Evolutionary conservation across 1,140 invertebrate genomes (phyloP).

Genomic region (Rhizoglyphus robini): DNA sequence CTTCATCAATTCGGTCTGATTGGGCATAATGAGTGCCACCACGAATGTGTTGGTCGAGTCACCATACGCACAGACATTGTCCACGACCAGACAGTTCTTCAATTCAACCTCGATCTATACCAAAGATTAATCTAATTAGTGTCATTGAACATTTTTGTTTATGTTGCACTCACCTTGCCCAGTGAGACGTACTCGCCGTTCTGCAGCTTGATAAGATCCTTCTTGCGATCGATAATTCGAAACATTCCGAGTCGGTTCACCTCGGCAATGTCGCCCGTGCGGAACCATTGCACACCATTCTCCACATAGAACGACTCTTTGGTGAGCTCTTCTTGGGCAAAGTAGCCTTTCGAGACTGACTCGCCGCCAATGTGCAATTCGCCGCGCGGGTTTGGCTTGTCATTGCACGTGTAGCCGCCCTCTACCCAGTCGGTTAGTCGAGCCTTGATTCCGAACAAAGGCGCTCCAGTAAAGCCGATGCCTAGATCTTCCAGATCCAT

Average conservation of each 20-base stretch:
- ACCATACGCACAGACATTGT: conserved; percentile 25
- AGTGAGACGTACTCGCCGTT: conserved; percentile 71
- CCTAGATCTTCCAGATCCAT: conserved; percentile 49
- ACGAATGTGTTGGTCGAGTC: conserved; percentile 45
- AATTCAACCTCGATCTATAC: conserved; percentile 22
- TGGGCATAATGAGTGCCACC: conserved; percentile 81
- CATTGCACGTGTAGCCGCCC: conserved; percentile 41
- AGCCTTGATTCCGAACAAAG: conserved; percentile 70
- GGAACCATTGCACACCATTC: conserved; percentile 36
- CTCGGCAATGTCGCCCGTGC: conserved; percentile 43
- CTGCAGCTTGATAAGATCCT: conserved; percentile 92
- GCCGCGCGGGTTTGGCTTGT: conserved; percentile 35
- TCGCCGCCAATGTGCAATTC: conserved; percentile 41
- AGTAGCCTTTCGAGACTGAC: conserved; percentile 40
- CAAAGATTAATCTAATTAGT: neutral
- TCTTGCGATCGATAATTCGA: conserved; percentile 68
- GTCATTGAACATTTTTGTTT: conserved; percentile 32
- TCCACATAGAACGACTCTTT: conserved; percentile 39
- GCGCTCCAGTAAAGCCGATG: conserved; percentile 58
- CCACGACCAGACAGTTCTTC: conserved; percentile 22
- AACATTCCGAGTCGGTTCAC: conserved; percentile 40
- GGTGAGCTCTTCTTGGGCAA: conserved; percentile 49
- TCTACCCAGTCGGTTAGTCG: conserved; percentile 86
- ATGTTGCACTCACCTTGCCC: conserved; percentile 27
- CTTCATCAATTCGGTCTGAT: conserved; percentile 46